A percentile compares a stretch with the other conserved stretches of the same genome.
Evolutionary conservation across 1,140 invertebrate species (phyloP).

Genomic region (roundworm (Caenorhabditis elegans)): DNA sequence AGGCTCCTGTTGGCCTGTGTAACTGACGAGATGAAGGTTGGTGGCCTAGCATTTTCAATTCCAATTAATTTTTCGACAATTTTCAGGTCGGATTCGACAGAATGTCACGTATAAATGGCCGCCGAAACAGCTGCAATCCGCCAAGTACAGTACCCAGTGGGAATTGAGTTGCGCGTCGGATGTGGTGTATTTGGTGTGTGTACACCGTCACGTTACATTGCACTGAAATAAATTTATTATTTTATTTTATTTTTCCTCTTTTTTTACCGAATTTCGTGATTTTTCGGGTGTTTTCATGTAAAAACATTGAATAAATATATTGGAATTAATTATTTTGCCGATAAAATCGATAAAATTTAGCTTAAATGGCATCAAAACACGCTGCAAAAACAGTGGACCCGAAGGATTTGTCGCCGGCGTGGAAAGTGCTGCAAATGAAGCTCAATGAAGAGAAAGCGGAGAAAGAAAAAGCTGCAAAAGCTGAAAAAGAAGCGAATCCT

Average conservation of each 20-base stretch:
- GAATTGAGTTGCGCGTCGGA: neutral
- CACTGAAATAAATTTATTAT: neutral
- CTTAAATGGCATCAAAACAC: neutral
- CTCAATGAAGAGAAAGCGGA: slow-evolving; percentile 41
- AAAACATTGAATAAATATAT: slow-evolving; percentile 19
- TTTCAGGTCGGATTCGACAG: slow-evolving; percentile 7
- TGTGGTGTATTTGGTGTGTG: neutral
- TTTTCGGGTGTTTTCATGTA: neutral
- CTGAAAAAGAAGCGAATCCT: neutral
- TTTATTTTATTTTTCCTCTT: neutral
- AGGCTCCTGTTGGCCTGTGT: slow-evolving; percentile 45
- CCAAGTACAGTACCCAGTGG: neutral
- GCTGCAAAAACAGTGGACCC: slow-evolving; percentile 28
- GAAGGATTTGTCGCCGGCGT: slow-evolving; percentile 38
- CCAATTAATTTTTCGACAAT: neutral
- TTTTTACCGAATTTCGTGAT: neutral
- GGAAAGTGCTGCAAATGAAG: slow-evolving; percentile 46
- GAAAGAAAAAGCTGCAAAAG: slow-evolving; percentile 9
- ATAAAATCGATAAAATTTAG: no score
- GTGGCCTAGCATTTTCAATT: neutral
- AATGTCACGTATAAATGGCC: neutral
- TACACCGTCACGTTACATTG: neutral
- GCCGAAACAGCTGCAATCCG: slow-evolving; percentile 6
- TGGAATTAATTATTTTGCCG: no score
- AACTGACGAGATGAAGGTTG: slow-evolving; percentile 48